phyloP scores from a whole-genome alignment of 1,140 invertebrate species.

The Achroia grisella region DNA sequence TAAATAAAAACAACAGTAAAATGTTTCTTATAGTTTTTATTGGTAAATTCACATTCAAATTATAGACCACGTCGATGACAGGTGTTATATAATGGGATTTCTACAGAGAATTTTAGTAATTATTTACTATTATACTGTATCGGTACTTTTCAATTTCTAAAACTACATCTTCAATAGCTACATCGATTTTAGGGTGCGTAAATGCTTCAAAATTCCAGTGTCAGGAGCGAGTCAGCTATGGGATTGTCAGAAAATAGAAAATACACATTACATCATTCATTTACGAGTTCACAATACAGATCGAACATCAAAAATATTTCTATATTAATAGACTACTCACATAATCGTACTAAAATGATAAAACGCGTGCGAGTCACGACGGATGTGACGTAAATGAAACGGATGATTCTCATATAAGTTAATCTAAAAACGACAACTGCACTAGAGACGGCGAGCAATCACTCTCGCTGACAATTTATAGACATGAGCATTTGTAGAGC shows the following conservation, averaged over 20 bases:
- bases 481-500: slow-evolving; percentile 21
- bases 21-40: slow-evolving; percentile 63
- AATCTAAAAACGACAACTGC: slow-evolving; percentile 28
- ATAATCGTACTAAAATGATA: slow-evolving; percentile 49
- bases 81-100: slow-evolving; percentile 63
- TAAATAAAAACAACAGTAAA: slow-evolving; percentile 23
- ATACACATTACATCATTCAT: slow-evolving; percentile 49
- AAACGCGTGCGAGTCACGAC: slow-evolving; percentile 40
- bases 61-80: slow-evolving; percentile 65
- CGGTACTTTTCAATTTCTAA: slow-evolving; percentile 61
- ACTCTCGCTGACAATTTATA: slow-evolving; percentile 15
- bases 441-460: slow-evolving; percentile 16
- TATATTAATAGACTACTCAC: slow-evolving; percentile 65
- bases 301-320: slow-evolving; percentile 67
- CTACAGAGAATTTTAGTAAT: slow-evolving; percentile 69
- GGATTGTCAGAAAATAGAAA: slow-evolving; percentile 55
- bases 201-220: slow-evolving; percentile 63
- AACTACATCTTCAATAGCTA: slow-evolving; percentile 60
- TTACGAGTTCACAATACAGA: slow-evolving; percentile 62
- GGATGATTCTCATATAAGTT: slow-evolving; percentile 28
- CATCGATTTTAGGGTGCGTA: slow-evolving; percentile 63
- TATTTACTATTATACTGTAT: slow-evolving; percentile 63
- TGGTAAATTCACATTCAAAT: slow-evolving; percentile 73
- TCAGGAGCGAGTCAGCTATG: slow-evolving; percentile 42
- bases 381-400: slow-evolving; percentile 23